phyloP scores from a whole-genome alignment of 2,888 invertebrate species.

The Ommatoiulus sabulosus region DNA sequence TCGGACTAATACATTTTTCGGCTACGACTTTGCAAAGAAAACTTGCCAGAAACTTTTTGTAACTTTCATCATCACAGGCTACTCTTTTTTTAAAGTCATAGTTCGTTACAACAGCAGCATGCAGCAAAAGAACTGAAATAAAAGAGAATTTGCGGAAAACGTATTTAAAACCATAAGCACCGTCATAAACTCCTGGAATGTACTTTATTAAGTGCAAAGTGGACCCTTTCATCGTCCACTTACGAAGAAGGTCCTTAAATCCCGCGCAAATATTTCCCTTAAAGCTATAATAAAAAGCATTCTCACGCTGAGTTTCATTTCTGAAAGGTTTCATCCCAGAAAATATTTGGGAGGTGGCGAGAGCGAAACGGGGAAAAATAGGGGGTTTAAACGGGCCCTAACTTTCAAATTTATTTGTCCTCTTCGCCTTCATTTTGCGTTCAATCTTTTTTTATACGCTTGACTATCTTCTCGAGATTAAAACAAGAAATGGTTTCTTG shows the following conservation, averaged over 20 bases:
- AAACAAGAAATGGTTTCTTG: constrained; percentile 34
- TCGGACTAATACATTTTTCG: too few species aligned
- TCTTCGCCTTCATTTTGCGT: constrained; percentile 20
- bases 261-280: constrained; percentile 12
- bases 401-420: constrained; percentile 28
- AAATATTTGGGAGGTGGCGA: not conserved
- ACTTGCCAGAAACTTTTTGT: too few species aligned
- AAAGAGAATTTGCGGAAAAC: not conserved
- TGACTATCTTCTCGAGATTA: constrained; percentile 34
- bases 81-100: not conserved
- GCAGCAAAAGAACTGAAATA: not conserved
- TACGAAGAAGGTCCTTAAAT: constrained; percentile 20
- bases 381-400: constrained; percentile 1
- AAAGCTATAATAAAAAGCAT: not conserved
- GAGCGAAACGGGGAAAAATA: not conserved
- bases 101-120: not conserved
- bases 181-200: constrained; percentile 13
- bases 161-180: constrained; percentile 16
- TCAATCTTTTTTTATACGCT: constrained; percentile 34
- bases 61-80: not conserved
- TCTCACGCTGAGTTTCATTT: constrained; percentile 12
- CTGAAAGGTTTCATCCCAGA: constrained; percentile 15
- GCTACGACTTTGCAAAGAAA: too few species aligned
- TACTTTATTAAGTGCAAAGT: constrained; percentile 15
- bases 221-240: constrained; percentile 14